Percentiles rank a stretch among this genome's conserved stretches.
Evolutionary conservation across 1,140 invertebrate species (phyloP).

Genomic region (Conopomorpha cramerella): DNA sequence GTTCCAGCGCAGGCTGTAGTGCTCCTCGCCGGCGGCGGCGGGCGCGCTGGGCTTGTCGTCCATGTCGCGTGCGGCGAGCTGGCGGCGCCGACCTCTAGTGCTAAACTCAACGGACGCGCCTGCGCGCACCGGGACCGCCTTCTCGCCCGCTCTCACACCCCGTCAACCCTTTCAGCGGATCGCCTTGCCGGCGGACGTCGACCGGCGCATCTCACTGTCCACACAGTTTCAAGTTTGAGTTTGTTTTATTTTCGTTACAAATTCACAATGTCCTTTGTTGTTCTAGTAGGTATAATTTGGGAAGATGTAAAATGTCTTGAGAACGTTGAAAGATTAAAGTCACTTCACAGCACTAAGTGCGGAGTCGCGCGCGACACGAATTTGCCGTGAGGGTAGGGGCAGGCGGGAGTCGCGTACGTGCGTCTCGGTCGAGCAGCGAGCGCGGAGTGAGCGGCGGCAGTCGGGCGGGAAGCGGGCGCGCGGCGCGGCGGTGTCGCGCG

Average conservation of each 20-base stretch:
- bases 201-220: conserved; percentile 29
- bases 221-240: background rate
- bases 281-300: too few species aligned
- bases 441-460: conserved; percentile 5
- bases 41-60: conserved; percentile 32
- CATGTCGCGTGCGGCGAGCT: conserved; percentile 27
- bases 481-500: conserved; percentile 23
- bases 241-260: too few species aligned
- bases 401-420: conserved; percentile 18
- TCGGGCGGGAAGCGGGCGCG: conserved; percentile 21
- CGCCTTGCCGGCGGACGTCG: conserved; percentile 26
- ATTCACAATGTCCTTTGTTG: too few species aligned
- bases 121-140: conserved; percentile 35
- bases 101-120: too few species aligned
- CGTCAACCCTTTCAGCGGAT: conserved; percentile 40
- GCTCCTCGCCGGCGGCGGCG: conserved; percentile 63
- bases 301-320: too few species aligned
- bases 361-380: too few species aligned
- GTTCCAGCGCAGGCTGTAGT: conserved; percentile 91
- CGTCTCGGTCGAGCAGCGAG: conserved; percentile 10
- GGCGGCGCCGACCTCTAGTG: conserved; percentile 12
- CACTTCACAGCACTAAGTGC: too few species aligned
- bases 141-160: conserved; percentile 26
- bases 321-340: too few species aligned
- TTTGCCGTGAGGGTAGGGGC: conserved; percentile 8